Evolutionary conservation across 2,113 vertebrate genomes (phyloP), one percentile per base, ranked within the genome.

Genomic region (Garra rufa): DNA sequence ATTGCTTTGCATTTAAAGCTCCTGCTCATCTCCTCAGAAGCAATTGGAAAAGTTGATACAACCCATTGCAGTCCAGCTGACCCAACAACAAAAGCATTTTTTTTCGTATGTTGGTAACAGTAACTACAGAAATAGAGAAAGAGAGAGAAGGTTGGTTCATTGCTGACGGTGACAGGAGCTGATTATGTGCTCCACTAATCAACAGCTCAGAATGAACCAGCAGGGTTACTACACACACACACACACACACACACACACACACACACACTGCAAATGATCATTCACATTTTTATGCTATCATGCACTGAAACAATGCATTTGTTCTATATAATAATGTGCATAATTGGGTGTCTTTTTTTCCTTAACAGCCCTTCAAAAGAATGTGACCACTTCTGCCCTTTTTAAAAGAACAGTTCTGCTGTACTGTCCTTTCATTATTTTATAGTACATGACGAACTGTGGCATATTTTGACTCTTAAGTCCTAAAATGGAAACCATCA

Each of bases 141-240:
- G 50, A 67, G 67, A 77, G 69, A 83, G 3, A 46, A 74, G 61
- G 75, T 76, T 82, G 57, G 26, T 57, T 80, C 77, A 83, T 87
- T 94, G 91, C 91, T 91, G 93, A 92, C 93, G 91, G 93, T 94
- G 93, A 92, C 93, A 85, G 84, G 88, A 89, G 92, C 92, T 93
- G 92, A 94, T 94, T 95, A 93, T 89, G 91, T 93, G 93, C 94
- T 94, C 92, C 93, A 95, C 92, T 94, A 94, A 94, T 91, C 92
- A 93, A 90, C 88, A 92, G 90, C 92, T 91, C 89, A 89, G 90
- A 88, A 88, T 92, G 90, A 86, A 90, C 88, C 85, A 90, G 92
- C 90, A 87, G 91, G 89, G 92, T 92, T 93, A 92, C 87, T 86
- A 83, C 85, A 90, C 76, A 88, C 91, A 91, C 88, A 89, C 89